phyloP scores from a whole-genome alignment of 2,888 invertebrate species.

The Catotricha subobsoleta region DNA sequence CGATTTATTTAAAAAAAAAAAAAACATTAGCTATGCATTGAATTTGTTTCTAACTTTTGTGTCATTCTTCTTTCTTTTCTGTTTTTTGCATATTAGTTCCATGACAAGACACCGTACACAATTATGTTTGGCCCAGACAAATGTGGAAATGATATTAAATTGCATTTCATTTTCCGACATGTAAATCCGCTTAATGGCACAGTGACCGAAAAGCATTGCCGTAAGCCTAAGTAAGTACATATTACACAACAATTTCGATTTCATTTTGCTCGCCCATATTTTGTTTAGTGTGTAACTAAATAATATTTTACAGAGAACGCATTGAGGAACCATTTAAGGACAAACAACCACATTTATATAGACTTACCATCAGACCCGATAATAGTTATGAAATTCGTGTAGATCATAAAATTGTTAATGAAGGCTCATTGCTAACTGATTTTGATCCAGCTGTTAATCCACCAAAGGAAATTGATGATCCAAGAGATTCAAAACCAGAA shows the following conservation, averaged over 20 bases:
- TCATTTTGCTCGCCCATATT: background rate
- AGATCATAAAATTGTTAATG: conserved; percentile 67
- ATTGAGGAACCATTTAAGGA: conserved; percentile 80
- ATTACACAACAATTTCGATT: conserved; percentile 1
- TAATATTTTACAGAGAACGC: conserved; percentile 45
- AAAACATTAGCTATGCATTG: too few species aligned
- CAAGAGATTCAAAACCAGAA: conserved; percentile 62
- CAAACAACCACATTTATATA: conserved; percentile 79
- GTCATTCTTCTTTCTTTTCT: background rate
- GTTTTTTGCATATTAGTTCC: conserved; percentile 35
- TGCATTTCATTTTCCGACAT: conserved; percentile 86
- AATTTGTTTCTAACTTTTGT: background rate
- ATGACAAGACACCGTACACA: conserved; percentile 93
- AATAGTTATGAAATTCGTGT: conserved; percentile 64
- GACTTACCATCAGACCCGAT: conserved; percentile 58
- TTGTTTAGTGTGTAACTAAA: too few species aligned
- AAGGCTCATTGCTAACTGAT: conserved; percentile 74
- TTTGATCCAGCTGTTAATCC: conserved; percentile 91
- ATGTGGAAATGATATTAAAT: conserved; percentile 90
- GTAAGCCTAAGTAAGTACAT: conserved; percentile 54
- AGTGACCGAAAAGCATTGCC: conserved; percentile 88
- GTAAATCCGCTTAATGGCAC: conserved; percentile 82
- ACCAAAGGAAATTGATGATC: conserved; percentile 84
- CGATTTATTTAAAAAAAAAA: background rate
- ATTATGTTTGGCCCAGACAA: conserved; percentile 99